phyloP scores from a whole-genome alignment of 2,113 vertebrate species.

The Perca flavescens region DNA sequence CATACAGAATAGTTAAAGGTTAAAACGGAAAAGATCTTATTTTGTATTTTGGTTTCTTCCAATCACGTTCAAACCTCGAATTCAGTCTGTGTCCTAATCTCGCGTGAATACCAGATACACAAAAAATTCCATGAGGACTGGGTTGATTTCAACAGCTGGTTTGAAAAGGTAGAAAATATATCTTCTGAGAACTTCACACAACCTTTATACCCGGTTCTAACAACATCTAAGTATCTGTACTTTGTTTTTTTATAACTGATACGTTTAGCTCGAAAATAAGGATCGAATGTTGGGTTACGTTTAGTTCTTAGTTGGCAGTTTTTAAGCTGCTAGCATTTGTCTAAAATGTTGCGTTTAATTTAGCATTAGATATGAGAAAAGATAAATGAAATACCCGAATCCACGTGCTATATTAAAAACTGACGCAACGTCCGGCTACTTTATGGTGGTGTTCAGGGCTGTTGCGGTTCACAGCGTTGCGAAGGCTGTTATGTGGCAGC shows the following conservation, averaged over 20 bases:
- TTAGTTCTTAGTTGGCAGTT: background rate
- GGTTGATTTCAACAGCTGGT: background rate
- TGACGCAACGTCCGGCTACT: constrained; percentile 64
- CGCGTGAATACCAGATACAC: constrained; percentile 45
- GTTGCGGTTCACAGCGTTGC: background rate
- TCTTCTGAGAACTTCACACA: rapidly evolving
- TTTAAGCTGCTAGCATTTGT: background rate
- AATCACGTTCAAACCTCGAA: constrained; percentile 33
- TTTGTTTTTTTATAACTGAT: background rate
- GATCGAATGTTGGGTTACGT: background rate
- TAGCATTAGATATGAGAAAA: background rate
- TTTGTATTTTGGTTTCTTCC: constrained; percentile 61
- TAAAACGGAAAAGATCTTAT: background rate
- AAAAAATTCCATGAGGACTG: background rate
- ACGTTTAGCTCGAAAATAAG: background rate
- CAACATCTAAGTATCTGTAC: rapidly evolving
- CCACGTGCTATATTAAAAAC: constrained; percentile 30
- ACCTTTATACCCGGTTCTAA: rapidly evolving
- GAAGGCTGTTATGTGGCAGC: background rate
- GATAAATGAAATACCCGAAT: background rate
- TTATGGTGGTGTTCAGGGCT: constrained; percentile 1
- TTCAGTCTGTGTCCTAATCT: constrained; percentile 23
- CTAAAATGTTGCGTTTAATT: background rate
- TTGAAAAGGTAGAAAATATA: constrained; percentile 42
- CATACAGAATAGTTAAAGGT: background rate